A percentile compares a stretch with the other conserved stretches of the same genome.
Conservation (phyloP, 2,113 vertebrate species). For the Esox niger region DNA sequence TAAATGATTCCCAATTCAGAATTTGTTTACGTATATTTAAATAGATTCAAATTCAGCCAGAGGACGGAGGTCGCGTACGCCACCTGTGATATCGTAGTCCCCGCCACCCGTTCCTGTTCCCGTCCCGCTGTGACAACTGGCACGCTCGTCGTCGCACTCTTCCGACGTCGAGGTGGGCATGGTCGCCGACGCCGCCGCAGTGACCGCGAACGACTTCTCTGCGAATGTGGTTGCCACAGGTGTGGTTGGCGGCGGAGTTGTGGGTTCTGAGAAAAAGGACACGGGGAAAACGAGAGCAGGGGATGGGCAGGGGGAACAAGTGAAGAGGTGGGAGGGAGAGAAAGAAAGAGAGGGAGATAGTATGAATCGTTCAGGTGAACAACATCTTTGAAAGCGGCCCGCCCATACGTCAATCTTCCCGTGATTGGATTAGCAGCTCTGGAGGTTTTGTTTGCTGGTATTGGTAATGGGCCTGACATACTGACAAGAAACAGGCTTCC, state of each 20-base stretch:
- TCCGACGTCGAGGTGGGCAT: conserved; percentile 67
- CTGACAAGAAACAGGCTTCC: not conserved
- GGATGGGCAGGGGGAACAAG: not conserved
- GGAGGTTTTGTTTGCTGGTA: too few relatives aligned
- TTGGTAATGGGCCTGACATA: too few relatives aligned
- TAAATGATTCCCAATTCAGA: too few relatives aligned
- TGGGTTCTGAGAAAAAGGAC: conserved; percentile 2
- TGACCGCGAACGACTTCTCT: conserved; percentile 12
- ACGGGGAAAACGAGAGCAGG: not conserved
- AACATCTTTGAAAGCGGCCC: too few relatives aligned
- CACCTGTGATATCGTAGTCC: conserved; percentile 83
- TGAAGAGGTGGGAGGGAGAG: not conserved
- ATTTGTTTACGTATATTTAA: too few relatives aligned
- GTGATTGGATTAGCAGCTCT: not conserved
- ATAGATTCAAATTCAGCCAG: not conserved
- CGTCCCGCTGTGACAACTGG: conserved; percentile 74
- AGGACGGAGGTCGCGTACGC: conserved; percentile 27
- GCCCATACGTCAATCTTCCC: not conserved
- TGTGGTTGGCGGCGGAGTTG: not conserved
- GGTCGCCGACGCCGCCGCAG: conserved; percentile 63
- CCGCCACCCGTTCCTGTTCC: conserved; percentile 72
- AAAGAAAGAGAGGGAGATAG: not conserved
- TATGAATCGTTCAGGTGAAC: too few relatives aligned
- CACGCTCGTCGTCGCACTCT: conserved; percentile 78
- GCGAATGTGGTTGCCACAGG: not conserved